Evolutionary conservation across 2,113 vertebrate genomes (phyloP), one percentile per base, ranked within the genome.

Genomic region (Isurus oxyrinchus): DNA sequence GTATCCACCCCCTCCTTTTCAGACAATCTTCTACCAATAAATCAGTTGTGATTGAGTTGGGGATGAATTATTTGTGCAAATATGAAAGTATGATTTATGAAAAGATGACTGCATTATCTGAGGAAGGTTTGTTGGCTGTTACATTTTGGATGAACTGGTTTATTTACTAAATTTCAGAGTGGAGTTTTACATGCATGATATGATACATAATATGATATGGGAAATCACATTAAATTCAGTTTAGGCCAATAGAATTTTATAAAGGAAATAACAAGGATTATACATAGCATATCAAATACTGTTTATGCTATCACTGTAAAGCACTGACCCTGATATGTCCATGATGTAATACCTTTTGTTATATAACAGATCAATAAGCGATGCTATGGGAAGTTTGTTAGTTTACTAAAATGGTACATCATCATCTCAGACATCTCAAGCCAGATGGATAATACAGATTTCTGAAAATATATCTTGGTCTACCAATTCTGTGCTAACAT

Each of bases 11-110:
- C 86, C 86, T 88, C 86, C 86, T 88, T 88, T 55, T 88, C 86
- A 88, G 86, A 55, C 86, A 55, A 88, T 23, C 86, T 88, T 88
- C 19, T 49, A 53, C 86, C 86, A 88, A 88, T 88, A 88, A 88
- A 88, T 88, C 86, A 88, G 86, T 49, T 88, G 44, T 55, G 86
- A 88, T 88, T 55, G 86, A 88, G 86, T 88, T 88, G 49, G 53
- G 23, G 86, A 88, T 88, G 86, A 88, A 88, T 88, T 88, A 88
- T 88, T 88, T 88, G 86, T 88, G 86, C 49, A 55, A 88, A 88
- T 88, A 88, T 88, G 86, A 27, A 88, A 23, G 86, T 55, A 88
- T 88, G 86, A 88, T 88, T 88, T 88, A 88, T 88, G 86, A 88
- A 53, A 49, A 88, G 49, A 55, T 55, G 44, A 53, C 49, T 88